These are phyloP conservation scores for Kobus ellipsiprymnus DNA, from an alignment of 2,113 vertebrate species.

Conservation along the genomic window DNA sequence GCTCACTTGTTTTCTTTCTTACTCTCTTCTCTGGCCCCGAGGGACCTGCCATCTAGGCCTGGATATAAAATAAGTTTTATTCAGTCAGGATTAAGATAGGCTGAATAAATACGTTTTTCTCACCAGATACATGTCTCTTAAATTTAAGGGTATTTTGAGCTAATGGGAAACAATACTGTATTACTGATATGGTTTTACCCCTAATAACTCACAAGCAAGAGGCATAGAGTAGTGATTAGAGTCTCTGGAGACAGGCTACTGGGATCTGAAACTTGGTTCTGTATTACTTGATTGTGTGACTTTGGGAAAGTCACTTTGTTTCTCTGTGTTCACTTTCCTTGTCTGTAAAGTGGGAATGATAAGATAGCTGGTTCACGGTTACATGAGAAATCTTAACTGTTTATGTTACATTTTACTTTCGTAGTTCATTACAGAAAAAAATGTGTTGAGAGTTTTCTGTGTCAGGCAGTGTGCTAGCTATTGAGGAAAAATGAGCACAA, in stretches of 20 bases:
- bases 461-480: neutral
- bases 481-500: neutral
- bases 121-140: neutral
- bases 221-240: neutral
- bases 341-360: neutral
- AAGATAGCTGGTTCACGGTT: neutral
- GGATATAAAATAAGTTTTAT: neutral
- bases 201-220: neutral
- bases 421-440: slow-evolving; percentile 58
- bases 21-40: neutral
- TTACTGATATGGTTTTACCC: neutral
- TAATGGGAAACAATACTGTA: neutral
- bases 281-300: neutral
- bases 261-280: neutral
- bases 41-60: neutral
- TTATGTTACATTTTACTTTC: neutral
- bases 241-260: neutral
- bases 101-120: neutral
- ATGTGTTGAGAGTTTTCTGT: neutral
- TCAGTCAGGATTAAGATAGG: neutral
- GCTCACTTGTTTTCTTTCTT: neutral
- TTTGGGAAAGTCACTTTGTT: neutral
- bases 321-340: neutral
- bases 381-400: neutral
- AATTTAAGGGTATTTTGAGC: neutral